Percentiles rank a stretch among this genome's conserved stretches.
phyloP scores from a whole-genome alignment of 2,797 vertebrate species.

The Tragelaphus oryx region DNA sequence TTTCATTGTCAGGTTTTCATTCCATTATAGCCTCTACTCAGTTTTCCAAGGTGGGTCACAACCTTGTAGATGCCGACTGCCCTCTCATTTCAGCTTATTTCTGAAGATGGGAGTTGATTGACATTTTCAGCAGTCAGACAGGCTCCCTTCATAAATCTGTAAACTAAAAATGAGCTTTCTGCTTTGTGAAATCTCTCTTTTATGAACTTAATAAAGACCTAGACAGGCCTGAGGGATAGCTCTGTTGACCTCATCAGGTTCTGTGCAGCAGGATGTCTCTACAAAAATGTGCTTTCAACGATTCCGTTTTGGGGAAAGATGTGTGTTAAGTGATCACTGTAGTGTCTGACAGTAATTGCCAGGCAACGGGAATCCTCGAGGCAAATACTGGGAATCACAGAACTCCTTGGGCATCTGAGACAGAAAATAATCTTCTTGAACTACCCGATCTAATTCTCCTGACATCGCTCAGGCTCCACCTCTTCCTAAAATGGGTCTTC shows the following conservation, averaged over 20 bases:
- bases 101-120: constrained; percentile 65
- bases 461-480: background rate
- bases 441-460: background rate
- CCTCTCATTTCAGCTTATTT: constrained; percentile 64
- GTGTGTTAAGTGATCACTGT: background rate
- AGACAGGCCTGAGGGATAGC: background rate
- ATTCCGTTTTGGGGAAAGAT: background rate
- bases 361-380: background rate
- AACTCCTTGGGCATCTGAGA: background rate
- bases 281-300: constrained; percentile 9
- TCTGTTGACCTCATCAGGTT: constrained; percentile 56
- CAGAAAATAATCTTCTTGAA: background rate
- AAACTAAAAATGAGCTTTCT: constrained; percentile 68
- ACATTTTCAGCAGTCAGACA: constrained; percentile 61
- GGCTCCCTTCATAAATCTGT: constrained; percentile 47
- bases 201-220: constrained; percentile 59
- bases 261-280: background rate
- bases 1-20: constrained; percentile 40
- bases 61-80: constrained; percentile 64
- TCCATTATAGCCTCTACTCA: constrained; percentile 43
- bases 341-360: background rate
- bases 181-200: constrained; percentile 61
- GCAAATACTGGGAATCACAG: background rate
- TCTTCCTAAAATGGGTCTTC: background rate
- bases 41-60: constrained; percentile 67